Percentiles rank a stretch among this genome's conserved stretches.
Conservation (phyloP, 1,140 invertebrate species). For the Drosophila pectinifera region DNA sequence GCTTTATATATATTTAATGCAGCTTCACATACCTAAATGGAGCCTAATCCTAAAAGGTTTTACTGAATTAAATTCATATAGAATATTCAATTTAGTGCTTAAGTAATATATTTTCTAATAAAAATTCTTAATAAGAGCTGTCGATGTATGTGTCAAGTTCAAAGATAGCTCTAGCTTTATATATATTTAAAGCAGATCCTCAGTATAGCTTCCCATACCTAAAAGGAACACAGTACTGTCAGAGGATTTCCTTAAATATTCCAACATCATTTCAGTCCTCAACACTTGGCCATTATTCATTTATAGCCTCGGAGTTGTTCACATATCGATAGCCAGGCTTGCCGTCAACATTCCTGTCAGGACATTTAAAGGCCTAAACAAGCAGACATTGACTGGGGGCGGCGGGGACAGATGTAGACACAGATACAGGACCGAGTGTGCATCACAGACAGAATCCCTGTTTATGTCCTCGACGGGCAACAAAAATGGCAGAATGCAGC, state of each 20-base stretch:
- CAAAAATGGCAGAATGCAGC: slow-evolving; percentile 69
- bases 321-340: slow-evolving; percentile 46
- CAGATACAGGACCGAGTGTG: slow-evolving; percentile 33
- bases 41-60: too few species aligned
- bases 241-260: background rate
- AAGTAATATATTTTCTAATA: too few species aligned
- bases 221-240: background rate
- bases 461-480: slow-evolving; percentile 67
- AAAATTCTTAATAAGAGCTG: too few species aligned
- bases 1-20: too few species aligned
- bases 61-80: too few species aligned
- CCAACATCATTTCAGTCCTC: slow-evolving; percentile 5
- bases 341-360: slow-evolving; percentile 46
- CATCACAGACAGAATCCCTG: slow-evolving; percentile 53
- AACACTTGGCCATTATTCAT: slow-evolving; percentile 20
- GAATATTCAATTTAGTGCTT: too few species aligned
- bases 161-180: too few species aligned
- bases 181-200: too few species aligned
- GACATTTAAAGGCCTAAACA: slow-evolving; percentile 75
- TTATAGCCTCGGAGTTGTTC: slow-evolving; percentile 15
- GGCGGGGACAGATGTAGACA: slow-evolving; percentile 11
- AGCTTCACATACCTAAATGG: too few species aligned
- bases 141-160: too few species aligned
- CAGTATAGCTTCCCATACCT: background rate
- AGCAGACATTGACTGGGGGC: slow-evolving; percentile 39